Conservation (phyloP, 2,797 vertebrate species). For the Scolopax bukidnonensis region DNA sequence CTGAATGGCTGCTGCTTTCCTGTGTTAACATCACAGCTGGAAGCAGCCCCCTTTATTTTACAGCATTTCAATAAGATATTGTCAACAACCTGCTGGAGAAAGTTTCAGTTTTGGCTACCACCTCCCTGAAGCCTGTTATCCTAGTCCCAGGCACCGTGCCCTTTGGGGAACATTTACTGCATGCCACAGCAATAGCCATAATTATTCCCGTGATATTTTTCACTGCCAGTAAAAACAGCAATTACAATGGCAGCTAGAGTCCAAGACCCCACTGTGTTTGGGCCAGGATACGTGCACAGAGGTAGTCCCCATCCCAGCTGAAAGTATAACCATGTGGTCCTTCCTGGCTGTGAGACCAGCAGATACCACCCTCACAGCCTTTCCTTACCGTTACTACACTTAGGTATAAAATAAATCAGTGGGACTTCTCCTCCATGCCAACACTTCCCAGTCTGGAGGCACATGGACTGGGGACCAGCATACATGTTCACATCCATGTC, state of each 20-base stretch:
- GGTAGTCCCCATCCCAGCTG: background rate
- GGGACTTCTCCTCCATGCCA: background rate
- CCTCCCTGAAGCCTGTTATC: background rate
- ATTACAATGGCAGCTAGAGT: background rate
- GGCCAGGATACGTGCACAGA: background rate
- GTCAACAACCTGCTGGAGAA: background rate
- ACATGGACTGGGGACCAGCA: background rate
- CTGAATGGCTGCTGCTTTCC: fast-evolving
- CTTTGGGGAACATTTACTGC: background rate
- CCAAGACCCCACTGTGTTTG: background rate
- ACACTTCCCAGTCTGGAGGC: background rate
- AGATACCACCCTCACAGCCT: background rate
- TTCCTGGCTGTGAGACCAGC: background rate
- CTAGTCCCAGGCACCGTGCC: fast-evolving
- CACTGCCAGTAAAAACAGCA: background rate
- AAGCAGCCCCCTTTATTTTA: background rate
- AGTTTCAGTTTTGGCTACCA: background rate
- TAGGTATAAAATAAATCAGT: background rate
- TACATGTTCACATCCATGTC: background rate
- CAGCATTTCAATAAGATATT: background rate
- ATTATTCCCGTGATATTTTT: background rate
- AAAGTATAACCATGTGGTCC: background rate
- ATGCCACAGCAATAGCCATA: background rate
- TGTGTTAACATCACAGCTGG: background rate
- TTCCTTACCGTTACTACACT: background rate